These are phyloP conservation scores for Phengaris arion DNA, from an alignment of 2,888 invertebrate genomes.

Conservation along the genomic window DNA sequence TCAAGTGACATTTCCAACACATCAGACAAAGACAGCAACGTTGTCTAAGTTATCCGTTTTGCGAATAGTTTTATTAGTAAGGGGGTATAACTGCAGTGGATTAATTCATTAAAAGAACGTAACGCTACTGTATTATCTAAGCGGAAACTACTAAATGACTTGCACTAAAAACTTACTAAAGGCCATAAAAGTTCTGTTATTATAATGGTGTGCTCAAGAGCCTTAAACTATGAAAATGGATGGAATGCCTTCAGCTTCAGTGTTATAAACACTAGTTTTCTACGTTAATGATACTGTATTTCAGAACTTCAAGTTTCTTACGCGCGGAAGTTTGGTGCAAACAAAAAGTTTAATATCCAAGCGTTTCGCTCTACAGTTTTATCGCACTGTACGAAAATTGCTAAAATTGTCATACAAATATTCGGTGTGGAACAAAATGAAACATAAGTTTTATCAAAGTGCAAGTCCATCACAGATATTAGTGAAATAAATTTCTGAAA, in stretches of 20 bases:
- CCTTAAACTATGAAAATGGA: conserved; percentile 46
- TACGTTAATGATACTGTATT: conserved; percentile 29
- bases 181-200: conserved; percentile 49
- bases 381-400: background rate
- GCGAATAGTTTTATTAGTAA: too few relatives aligned
- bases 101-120: background rate
- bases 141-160: conserved; percentile 24
- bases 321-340: background rate
- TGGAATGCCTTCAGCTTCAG: conserved; percentile 29
- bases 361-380: conserved; percentile 16
- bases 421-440: background rate
- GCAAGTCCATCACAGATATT: background rate
- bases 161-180: conserved; percentile 50
- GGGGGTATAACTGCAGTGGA: too few relatives aligned
- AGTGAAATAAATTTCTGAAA: too few relatives aligned
- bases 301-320: conserved; percentile 18
- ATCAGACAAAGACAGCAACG: too few relatives aligned
- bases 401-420: background rate
- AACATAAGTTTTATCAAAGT: background rate
- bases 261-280: conserved; percentile 33
- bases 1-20: too few relatives aligned
- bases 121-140: background rate
- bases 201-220: conserved; percentile 53
- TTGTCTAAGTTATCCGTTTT: too few relatives aligned
- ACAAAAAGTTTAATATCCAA: conserved; percentile 18